Evolutionary conservation across 2,797 vertebrate genomes (phyloP), one percentile per base, ranked within the genome.

Genomic region (Sebastes nivosus): DNA sequence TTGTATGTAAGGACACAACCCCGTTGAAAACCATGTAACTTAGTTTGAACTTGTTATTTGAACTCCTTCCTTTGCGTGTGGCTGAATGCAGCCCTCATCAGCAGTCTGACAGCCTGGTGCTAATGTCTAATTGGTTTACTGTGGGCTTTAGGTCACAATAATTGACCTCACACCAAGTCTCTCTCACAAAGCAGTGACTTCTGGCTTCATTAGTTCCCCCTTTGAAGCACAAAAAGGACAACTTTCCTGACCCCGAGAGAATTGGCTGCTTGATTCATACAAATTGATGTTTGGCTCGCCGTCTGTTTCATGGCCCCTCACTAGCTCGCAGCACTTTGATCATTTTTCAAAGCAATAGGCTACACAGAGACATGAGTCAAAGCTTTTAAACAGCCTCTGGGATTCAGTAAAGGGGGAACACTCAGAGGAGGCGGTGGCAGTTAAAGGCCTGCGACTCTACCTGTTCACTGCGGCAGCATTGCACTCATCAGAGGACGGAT

Each of bases 201-300:
- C 82, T 83, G 81, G 89, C 89, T 93, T 95, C 91, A 94, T 95
- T 95, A 94, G 86, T 80, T 80, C 75, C 83, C 75, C 64, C 85
- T 93, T 92, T 90, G 89, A 93, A 94, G 91, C 88, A 86, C 78
- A 87, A 82, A 86, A 67, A 89, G 85, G 79, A 90, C 83, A 87
- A 87, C 82, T 91, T 84, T 75, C 25, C 84, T 90, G 92, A 93
- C 94, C 92, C 86, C 54, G 4, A 34, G 85, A 91, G 87, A 93
- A 92, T 91, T 89, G 90, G 85, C 87, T 89, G 80, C 90, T 95
- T 95, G 90, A 94, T 92, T 93, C 87, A 84, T 85, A 93, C 90
- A 95, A 95, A 95, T 94, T 95, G 93, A 92, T 93, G 90, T 94
- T 94, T 94, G 91, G 92, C 88, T 92, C 69, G 34, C 77, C 86